A percentile compares a stretch with the other conserved stretches of the same genome.
phyloP scores from a whole-genome alignment of 2,888 invertebrate genomes.

The Hypercompe scribonia region DNA sequence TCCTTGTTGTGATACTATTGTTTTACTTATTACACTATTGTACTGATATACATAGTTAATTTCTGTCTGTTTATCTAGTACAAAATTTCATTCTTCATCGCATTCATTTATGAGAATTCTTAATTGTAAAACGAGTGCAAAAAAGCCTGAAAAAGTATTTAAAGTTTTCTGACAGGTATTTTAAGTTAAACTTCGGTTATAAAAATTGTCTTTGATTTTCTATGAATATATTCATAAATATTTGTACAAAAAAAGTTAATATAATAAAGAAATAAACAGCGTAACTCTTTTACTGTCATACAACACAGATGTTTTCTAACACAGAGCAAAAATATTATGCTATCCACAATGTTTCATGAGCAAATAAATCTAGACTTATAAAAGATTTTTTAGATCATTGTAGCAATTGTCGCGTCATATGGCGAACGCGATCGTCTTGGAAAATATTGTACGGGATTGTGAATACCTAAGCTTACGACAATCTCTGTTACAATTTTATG shows the following conservation, averaged over 20 bases:
- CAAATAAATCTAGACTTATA: slow-evolving; percentile 39
- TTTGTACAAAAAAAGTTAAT: not conserved
- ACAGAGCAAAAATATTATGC: slow-evolving; percentile 30
- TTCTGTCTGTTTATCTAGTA: too few species aligned
- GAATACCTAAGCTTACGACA: not conserved
- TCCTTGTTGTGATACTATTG: too few species aligned
- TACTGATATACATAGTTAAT: too few species aligned
- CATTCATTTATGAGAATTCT: not conserved
- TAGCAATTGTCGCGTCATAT: slow-evolving; percentile 51
- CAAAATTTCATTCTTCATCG: not conserved
- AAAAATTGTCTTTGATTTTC: not conserved
- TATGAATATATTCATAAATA: not conserved
- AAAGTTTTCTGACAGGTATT: not conserved
- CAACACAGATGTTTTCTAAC: slow-evolving; percentile 19
- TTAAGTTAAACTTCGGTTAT: not conserved
- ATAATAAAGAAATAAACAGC: not conserved
- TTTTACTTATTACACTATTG: too few species aligned
- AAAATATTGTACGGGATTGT: slow-evolving; percentile 31
- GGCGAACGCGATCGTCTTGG: slow-evolving; percentile 43
- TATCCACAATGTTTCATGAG: slow-evolving; percentile 15
- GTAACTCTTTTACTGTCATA: not conserved
- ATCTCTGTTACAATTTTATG: not conserved
- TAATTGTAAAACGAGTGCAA: not conserved
- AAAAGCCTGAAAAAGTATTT: too few species aligned
- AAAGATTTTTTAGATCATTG: slow-evolving; percentile 52